A percentile compares a stretch with the other conserved stretches of the same genome.
These are phyloP conservation scores for Drosophila affinis DNA, from an alignment of 2,888 invertebrate genomes.

Conservation along the genomic window DNA sequence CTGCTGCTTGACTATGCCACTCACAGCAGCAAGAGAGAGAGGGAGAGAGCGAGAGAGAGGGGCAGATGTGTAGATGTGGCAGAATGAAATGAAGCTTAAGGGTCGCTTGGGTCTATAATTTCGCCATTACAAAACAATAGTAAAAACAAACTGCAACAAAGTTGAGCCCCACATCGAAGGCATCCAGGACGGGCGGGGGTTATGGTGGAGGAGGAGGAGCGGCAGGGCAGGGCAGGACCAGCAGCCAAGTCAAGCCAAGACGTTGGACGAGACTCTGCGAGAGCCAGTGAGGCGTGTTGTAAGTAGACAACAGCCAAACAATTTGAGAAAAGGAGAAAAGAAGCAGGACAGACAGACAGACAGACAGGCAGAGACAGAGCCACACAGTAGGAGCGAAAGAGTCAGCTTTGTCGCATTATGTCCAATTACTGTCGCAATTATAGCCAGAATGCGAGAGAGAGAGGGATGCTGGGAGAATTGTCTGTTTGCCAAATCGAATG, in stretches of 20 bases:
- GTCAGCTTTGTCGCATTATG: constrained; percentile 80
- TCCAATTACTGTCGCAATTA: constrained; percentile 84
- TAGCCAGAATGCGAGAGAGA: constrained; percentile 58
- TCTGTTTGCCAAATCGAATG: constrained; percentile 70
- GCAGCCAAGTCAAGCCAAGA: constrained; percentile 12
- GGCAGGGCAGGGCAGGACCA: background rate
- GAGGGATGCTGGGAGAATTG: constrained; percentile 63
- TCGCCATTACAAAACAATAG: constrained; percentile 79
- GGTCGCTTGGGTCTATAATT: constrained; percentile 77
- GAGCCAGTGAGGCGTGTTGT: constrained; percentile 52
- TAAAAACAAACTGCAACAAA: constrained; percentile 76
- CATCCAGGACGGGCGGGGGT: background rate
- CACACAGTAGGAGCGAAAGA: constrained; percentile 20
- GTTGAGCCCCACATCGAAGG: constrained; percentile 30
- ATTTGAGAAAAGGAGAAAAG: constrained; percentile 6
- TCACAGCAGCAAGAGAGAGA: background rate
- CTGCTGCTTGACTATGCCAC: too few species aligned
- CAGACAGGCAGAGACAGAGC: background rate
- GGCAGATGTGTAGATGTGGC: constrained; percentile 15
- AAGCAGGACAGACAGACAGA: constrained; percentile 3
- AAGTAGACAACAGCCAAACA: constrained; percentile 49
- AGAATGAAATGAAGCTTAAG: constrained; percentile 64
- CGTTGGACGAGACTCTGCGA: background rate
- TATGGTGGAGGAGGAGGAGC: background rate
- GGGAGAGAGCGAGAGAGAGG: constrained; percentile 3